Conservation (phyloP, 2,113 vertebrate genomes). For the Danionella cerebrum region DNA sequence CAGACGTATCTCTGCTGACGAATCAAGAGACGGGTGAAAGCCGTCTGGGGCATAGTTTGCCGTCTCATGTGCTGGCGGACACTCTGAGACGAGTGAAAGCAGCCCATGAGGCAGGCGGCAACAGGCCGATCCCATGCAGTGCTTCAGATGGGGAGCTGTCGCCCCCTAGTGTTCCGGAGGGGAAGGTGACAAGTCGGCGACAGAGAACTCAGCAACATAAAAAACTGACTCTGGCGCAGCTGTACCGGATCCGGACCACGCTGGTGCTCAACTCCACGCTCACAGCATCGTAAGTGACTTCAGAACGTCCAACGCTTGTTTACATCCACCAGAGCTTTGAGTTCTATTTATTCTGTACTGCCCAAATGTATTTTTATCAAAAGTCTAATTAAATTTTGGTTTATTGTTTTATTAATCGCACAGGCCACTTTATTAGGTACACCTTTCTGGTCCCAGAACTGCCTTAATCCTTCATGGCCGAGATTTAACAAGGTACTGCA, state of each 20-base stretch:
- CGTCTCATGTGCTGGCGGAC: slow-evolving; percentile 42
- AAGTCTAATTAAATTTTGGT: too few species aligned
- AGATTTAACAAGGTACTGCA: too few species aligned
- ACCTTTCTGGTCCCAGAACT: too few species aligned
- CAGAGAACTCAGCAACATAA: slow-evolving; percentile 76
- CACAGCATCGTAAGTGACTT: slow-evolving; percentile 92
- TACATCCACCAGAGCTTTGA: neutral
- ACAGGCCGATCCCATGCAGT: slow-evolving; percentile 20
- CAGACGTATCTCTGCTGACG: slow-evolving; percentile 7
- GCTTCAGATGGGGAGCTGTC: slow-evolving; percentile 43
- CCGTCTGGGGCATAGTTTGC: slow-evolving; percentile 23
- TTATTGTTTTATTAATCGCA: too few species aligned
- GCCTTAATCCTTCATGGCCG: too few species aligned
- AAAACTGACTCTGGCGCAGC: slow-evolving; percentile 84
- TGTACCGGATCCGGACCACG: slow-evolving; percentile 85
- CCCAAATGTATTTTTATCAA: too few species aligned
- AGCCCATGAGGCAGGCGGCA: slow-evolving; percentile 3
- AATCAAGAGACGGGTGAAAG: slow-evolving; percentile 16
- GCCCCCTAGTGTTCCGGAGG: slow-evolving; percentile 17
- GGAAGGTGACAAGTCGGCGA: slow-evolving; percentile 44
- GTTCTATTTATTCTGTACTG: too few species aligned
- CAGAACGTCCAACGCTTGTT: too few species aligned
- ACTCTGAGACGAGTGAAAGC: slow-evolving; percentile 34
- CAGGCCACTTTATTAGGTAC: too few species aligned
- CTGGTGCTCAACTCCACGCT: slow-evolving; percentile 93